These are phyloP conservation scores for Seira musarum DNA, from an alignment of 2,888 invertebrate genomes.

Conservation along the genomic window DNA sequence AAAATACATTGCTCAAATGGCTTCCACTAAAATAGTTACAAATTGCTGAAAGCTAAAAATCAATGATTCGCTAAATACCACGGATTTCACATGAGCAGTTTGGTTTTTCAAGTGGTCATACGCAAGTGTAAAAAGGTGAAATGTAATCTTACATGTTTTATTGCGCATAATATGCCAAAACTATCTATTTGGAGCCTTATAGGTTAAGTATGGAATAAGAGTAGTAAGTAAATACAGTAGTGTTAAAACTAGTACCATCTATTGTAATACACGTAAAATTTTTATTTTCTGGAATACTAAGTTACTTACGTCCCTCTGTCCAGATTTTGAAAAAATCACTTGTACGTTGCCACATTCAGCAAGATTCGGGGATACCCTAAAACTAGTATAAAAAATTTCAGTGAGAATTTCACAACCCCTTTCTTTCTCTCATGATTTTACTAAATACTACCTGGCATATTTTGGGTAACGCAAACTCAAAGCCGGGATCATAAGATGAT, in stretches of 20 bases:
- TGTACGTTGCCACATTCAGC: slow-evolving; percentile 21
- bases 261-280: slow-evolving; percentile 12
- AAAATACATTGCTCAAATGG: slow-evolving; percentile 9
- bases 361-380: slow-evolving; percentile 11
- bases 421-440: slow-evolving; percentile 43
- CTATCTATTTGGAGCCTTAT: no score
- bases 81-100: slow-evolving; percentile 1
- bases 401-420: slow-evolving; percentile 58
- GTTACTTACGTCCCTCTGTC: slow-evolving; percentile 60
- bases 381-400: slow-evolving; percentile 35
- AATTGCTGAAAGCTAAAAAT: neutral
- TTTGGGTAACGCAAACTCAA: slow-evolving; percentile 35
- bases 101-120: neutral
- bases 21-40: neutral
- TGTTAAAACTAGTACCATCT: neutral
- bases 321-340: slow-evolving; percentile 52
- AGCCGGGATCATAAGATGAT: neutral
- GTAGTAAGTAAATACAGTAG: slow-evolving; percentile 9
- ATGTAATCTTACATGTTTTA: no score
- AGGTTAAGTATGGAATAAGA: neutral
- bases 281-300: slow-evolving; percentile 13
- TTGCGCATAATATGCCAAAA: no score
- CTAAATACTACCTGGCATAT: slow-evolving; percentile 39
- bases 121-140: no score
- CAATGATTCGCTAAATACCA: neutral